Conservation (phyloP, 2,888 invertebrate genomes). For the Matsumyia berberina region DNA sequence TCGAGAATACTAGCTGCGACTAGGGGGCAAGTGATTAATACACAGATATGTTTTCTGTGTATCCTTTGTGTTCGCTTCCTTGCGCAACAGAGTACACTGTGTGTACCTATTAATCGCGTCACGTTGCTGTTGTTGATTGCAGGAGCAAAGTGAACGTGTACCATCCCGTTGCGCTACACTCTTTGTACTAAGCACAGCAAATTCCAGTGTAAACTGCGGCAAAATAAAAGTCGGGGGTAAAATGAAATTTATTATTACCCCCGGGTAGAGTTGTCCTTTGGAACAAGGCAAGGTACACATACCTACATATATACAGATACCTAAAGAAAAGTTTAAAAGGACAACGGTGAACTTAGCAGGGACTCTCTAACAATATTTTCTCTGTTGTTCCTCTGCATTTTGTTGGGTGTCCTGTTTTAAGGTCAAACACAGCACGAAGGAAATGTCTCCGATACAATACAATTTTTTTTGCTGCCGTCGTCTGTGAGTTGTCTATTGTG, state of each 20-base stretch:
- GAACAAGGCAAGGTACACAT: too few species aligned
- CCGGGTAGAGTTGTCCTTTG: conserved; percentile 11
- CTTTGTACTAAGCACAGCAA: background rate
- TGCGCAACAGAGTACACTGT: background rate
- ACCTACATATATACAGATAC: background rate
- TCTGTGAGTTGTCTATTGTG: background rate
- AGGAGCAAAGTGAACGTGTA: background rate
- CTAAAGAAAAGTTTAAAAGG: conserved; percentile 6
- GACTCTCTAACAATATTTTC: background rate
- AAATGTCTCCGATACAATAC: background rate
- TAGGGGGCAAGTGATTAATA: conserved; percentile 32
- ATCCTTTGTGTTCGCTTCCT: conserved; percentile 8
- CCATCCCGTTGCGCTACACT: background rate
- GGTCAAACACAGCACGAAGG: background rate
- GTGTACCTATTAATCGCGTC: conserved; percentile 23
- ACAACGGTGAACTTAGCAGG: conserved; percentile 9
- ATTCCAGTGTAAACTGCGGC: background rate
- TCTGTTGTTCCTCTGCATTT: background rate
- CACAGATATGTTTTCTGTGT: conserved; percentile 18
- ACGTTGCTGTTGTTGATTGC: conserved; percentile 8
- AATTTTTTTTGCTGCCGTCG: too few species aligned
- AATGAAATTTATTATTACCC: conserved; percentile 31
- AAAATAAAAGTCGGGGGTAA: conserved; percentile 1
- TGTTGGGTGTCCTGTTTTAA: conserved; percentile 2
- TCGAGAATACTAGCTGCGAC: conserved; percentile 11